Percentiles rank a stretch among this genome's conserved stretches.
phyloP scores from a whole-genome alignment of 2,797 vertebrate genomes.

The Brachyrhaphis roseni region DNA sequence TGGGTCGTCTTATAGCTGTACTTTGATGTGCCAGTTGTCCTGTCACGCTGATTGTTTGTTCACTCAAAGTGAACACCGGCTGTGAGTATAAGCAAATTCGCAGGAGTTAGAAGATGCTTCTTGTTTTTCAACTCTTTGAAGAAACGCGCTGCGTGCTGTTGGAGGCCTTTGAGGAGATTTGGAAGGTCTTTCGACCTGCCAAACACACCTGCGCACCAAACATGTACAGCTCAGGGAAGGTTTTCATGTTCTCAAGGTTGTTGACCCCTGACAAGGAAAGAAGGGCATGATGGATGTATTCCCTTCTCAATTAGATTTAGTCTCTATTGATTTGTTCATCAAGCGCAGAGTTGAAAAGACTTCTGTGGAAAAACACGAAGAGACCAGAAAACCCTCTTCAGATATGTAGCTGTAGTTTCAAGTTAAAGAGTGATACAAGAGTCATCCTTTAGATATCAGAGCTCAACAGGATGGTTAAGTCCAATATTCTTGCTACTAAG shows the following conservation, averaged over 20 bases:
- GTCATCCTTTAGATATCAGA: conserved; percentile 10
- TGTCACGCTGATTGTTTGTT: conserved; percentile 65
- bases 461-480: background rate
- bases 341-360: conserved; percentile 15
- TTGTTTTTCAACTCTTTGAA: conserved; percentile 47
- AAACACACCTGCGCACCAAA: conserved; percentile 9
- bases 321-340: conserved; percentile 40
- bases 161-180: conserved; percentile 48
- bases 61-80: conserved; percentile 32
- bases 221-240: conserved; percentile 32
- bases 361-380: conserved; percentile 1
- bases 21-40: conserved; percentile 61
- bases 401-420: conserved; percentile 10
- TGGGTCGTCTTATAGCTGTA: conserved; percentile 40
- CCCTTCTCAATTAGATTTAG: conserved; percentile 39
- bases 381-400: conserved; percentile 7
- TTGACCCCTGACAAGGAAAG: conserved; percentile 56
- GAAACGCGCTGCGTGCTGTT: conserved; percentile 49
- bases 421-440: background rate
- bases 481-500: background rate
- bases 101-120: conserved; percentile 36
- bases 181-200: conserved; percentile 44
- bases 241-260: conserved; percentile 45
- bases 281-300: conserved; percentile 48
- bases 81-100: background rate